Percentiles rank a stretch among this genome's conserved stretches.
These are phyloP conservation scores for Grammatotria lemairii DNA, from an alignment of 2,113 vertebrate genomes.

Conservation along the genomic window DNA sequence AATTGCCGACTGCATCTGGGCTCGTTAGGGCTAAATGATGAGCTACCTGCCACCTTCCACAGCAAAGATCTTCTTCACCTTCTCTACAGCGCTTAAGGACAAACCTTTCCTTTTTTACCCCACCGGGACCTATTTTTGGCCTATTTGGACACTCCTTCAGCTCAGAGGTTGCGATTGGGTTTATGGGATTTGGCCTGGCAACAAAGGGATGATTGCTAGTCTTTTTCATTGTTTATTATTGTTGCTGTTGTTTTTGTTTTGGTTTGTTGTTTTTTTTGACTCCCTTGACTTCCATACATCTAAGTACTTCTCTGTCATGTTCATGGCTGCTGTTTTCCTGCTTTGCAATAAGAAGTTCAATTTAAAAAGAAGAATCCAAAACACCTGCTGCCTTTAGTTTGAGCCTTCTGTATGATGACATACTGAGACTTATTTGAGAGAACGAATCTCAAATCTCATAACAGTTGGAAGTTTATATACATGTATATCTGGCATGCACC, in stretches of 20 bases:
- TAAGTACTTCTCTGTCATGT: neutral
- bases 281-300: neutral
- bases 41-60: fast-evolving
- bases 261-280: neutral
- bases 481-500: neutral
- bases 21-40: neutral
- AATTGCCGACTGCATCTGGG: neutral
- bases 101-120: fast-evolving
- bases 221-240: neutral
- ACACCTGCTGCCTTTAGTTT: neutral
- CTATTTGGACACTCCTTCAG: neutral
- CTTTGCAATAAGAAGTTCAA: neutral
- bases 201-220: neutral
- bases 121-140: neutral
- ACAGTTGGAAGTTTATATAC: neutral
- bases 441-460: neutral
- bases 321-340: neutral
- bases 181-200: neutral
- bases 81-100: neutral
- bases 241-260: neutral
- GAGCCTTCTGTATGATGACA: neutral
- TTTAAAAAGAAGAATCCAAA: fast-evolving
- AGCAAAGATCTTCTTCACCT: neutral
- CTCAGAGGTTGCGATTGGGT: neutral
- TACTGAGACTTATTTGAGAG: neutral